phyloP scores from a whole-genome alignment of 1,140 invertebrate genomes.

The Linepithema humile region DNA sequence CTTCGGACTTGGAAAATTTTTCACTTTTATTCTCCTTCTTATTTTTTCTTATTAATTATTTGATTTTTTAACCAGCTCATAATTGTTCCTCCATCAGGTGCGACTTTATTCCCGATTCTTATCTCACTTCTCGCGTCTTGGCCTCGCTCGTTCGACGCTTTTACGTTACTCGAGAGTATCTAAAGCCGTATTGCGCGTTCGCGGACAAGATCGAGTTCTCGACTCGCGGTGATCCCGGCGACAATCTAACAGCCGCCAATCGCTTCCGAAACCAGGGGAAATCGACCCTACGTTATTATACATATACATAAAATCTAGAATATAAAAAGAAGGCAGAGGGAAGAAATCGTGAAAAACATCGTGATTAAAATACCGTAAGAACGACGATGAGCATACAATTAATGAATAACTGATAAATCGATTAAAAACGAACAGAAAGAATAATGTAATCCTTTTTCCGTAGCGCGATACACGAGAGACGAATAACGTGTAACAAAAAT shows the following conservation, averaged over 20 bases:
- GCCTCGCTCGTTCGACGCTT: conserved; percentile 2
- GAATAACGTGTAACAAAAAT: conserved; percentile 51
- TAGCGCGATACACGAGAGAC: conserved; percentile 53
- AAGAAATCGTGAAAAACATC: conserved; percentile 15
- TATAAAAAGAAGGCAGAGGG: conserved; percentile 15
- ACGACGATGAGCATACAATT: background rate
- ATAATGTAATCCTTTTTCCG: conserved; percentile 57
- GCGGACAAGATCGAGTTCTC: conserved; percentile 25
- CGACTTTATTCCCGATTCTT: background rate
- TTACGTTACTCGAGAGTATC: background rate
- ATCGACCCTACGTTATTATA: conserved; percentile 55
- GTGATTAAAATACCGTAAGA: background rate
- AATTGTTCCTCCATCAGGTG: background rate
- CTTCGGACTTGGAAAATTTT: background rate
- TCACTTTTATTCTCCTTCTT: background rate
- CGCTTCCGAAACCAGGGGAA: conserved; percentile 55
- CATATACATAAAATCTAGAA: conserved; percentile 17
- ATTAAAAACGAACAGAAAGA: conserved; percentile 11
- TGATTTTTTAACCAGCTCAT: background rate
- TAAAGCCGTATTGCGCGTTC: conserved; percentile 18
- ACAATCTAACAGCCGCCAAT: conserved; percentile 28
- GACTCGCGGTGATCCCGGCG: conserved; percentile 3
- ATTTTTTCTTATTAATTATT: background rate
- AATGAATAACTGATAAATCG: conserved; percentile 32
- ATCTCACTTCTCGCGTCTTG: background rate